These are phyloP conservation scores for Dolichomitus sp. DNA, from an alignment of 2,888 invertebrate species.

Conservation along the genomic window DNA sequence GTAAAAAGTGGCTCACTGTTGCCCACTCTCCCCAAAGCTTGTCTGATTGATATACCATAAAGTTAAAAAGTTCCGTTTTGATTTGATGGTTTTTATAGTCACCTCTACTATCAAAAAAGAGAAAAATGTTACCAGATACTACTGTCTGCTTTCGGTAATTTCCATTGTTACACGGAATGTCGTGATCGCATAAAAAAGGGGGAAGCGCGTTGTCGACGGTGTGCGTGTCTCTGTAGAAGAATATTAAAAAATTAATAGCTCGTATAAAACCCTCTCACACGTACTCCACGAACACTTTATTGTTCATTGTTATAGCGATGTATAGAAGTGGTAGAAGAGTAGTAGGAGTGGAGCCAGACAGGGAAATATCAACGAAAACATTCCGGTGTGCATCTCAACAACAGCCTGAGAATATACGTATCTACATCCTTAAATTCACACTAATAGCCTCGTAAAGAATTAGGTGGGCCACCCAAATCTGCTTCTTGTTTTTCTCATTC, in stretches of 20 bases:
- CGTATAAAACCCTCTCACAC: slow-evolving; percentile 48
- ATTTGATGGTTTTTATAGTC: neutral
- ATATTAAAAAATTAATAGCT: slow-evolving; percentile 58
- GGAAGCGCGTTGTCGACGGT: neutral
- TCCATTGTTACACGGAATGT: slow-evolving; percentile 39
- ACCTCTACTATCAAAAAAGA: neutral
- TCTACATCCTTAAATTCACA: slow-evolving; percentile 55
- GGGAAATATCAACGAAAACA: slow-evolving; percentile 12
- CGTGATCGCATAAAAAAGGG: slow-evolving; percentile 9
- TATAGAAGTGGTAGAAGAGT: neutral
- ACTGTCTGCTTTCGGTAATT: slow-evolving; percentile 11
- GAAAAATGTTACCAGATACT: neutral
- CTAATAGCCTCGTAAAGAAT: slow-evolving; percentile 65
- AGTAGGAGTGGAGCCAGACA: slow-evolving; percentile 12
- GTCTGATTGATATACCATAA: neutral
- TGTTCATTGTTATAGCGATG: slow-evolving; percentile 19
- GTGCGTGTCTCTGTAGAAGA: slow-evolving; percentile 4
- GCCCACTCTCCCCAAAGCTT: neutral
- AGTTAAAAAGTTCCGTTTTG: neutral
- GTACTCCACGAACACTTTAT: slow-evolving; percentile 33
- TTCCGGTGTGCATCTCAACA: slow-evolving; percentile 19
- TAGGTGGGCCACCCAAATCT: neutral
- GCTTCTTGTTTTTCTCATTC: slow-evolving; percentile 16
- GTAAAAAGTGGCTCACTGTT: neutral
- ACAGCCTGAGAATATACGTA: slow-evolving; percentile 39